Evolutionary conservation across 2,797 vertebrate species (phyloP).

Genomic region (Sebastes oblongus): DNA sequence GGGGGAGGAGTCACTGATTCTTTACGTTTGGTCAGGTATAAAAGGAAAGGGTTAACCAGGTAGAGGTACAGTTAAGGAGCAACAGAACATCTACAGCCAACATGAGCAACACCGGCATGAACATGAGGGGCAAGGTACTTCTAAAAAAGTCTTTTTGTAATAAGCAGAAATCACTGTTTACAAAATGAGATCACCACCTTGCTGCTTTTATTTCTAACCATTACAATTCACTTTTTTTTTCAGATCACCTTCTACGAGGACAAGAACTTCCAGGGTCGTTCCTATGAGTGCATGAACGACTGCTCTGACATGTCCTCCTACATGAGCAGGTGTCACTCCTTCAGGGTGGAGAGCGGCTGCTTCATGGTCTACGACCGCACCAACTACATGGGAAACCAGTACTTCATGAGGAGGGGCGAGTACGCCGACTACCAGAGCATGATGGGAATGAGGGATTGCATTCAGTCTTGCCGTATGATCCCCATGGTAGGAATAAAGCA

Average conservation of each 20-base stretch:
- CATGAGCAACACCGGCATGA: no score
- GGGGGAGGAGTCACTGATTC: no score
- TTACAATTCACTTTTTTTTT: not conserved
- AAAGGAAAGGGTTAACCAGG: no score
- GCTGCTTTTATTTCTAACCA: not conserved
- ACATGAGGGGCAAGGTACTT: no score
- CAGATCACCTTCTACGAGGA: conserved; percentile 78
- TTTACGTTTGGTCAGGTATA: no score
- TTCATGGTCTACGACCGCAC: conserved; percentile 73
- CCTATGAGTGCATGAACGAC: conserved; percentile 75
- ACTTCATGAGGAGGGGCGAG: conserved; percentile 70
- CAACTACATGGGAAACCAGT: conserved; percentile 73
- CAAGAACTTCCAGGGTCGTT: conserved; percentile 76
- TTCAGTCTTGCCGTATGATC: conserved; percentile 66
- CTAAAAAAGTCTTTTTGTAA: not conserved
- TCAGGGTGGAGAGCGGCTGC: conserved; percentile 72
- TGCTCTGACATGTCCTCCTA: conserved; percentile 71
- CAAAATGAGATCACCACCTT: not conserved
- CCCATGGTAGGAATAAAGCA: conserved; percentile 49
- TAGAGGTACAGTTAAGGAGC: no score
- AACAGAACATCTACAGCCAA: no score
- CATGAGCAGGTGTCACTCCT: conserved; percentile 68
- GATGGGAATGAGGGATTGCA: conserved; percentile 61
- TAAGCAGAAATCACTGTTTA: not conserved
- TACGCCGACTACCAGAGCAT: conserved; percentile 69